Evolutionary conservation across 1,140 invertebrate species (phyloP), one percentile per base, ranked within the genome.

Genomic region (Tetragnatha versicolor): DNA sequence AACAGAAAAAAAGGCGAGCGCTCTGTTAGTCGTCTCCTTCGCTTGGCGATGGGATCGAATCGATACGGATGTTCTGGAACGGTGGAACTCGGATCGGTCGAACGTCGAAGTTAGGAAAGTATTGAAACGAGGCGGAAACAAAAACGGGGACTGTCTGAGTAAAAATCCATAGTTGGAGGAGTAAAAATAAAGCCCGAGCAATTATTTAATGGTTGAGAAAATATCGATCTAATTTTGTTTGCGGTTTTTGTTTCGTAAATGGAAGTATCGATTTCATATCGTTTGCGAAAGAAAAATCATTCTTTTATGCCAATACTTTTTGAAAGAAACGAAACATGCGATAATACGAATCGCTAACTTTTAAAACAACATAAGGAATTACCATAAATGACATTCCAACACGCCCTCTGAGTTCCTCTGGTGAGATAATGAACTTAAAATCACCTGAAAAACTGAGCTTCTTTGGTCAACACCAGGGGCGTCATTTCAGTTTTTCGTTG

Each of bases 1-100:
- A 31, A 42, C 39, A 60, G 47, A 20, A 70, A 73, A 73, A 73
- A 73, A 60, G 69, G 69, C 53, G 29, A 73, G 22, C 66, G 29
- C 33, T 47, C 31, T 42, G 10, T 29, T 31, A 7, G 25, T 7
- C 49, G n/a, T 45, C 37, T 20, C 20, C 60, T n/a, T 27, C 20
- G 61, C 37, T 68, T 31, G 29, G 45, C 31, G 35, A 49, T 68
- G 20, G 25, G 20, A 49, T 49, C 45, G 45, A 68, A 49, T 68
- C 65, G 22, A 68, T 68, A 51, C n/a, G 31, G n/a, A 12, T 22
- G 65, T 51, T 49, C 29, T 14, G 5, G n/a, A 22, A 37, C 7
- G 60, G 42, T 9, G 33, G 33, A 39, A n/a, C 12, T n/a, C 20
- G 22, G 12, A 39, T 39, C 31, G 60, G 42, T 39, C 22, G 5